Percentiles rank a stretch among this genome's conserved stretches.
These are phyloP conservation scores for Ctena decussata DNA, from an alignment of 2,888 invertebrate genomes.

Conservation along the genomic window DNA sequence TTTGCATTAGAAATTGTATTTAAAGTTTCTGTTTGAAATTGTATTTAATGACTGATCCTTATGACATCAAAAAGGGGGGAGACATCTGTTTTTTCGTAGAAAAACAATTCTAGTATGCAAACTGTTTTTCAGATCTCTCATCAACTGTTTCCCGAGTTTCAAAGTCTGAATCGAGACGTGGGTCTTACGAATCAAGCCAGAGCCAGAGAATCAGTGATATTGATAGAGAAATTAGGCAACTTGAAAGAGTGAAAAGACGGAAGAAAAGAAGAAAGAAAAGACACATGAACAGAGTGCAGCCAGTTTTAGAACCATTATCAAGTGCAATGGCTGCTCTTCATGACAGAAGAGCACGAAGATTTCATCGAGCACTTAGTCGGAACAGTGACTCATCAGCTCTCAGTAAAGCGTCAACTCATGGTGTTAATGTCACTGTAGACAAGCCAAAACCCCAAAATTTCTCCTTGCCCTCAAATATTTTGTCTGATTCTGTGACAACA, in stretches of 20 bases:
- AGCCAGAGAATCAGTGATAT: slow-evolving; percentile 67
- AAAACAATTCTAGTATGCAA: too few relatives aligned
- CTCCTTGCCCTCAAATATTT: slow-evolving; percentile 63
- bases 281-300: slow-evolving; percentile 71
- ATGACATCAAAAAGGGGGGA: too few relatives aligned
- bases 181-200: slow-evolving; percentile 94
- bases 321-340: slow-evolving; percentile 67
- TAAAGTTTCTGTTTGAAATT: too few relatives aligned
- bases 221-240: slow-evolving; percentile 53
- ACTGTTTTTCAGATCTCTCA: slow-evolving; percentile 72
- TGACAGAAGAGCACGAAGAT: slow-evolving; percentile 45
- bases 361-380: slow-evolving; percentile 52
- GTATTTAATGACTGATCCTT: too few relatives aligned
- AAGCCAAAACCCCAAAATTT: slow-evolving; percentile 60
- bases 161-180: slow-evolving; percentile 88
- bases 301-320: slow-evolving; percentile 73
- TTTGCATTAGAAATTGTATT: too few relatives aligned
- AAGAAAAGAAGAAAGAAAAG: slow-evolving; percentile 70
- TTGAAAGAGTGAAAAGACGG: slow-evolving; percentile 62
- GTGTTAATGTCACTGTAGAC: slow-evolving; percentile 68
- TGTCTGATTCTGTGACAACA: slow-evolving; percentile 59
- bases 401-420: slow-evolving; percentile 76
- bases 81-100: too few relatives aligned
- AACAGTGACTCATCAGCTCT: slow-evolving; percentile 77
- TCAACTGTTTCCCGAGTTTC: slow-evolving; percentile 66